Base-by-base conservation (phyloP, 2,888 invertebrate genomes). In the Stegophylla sp. region DNA sequence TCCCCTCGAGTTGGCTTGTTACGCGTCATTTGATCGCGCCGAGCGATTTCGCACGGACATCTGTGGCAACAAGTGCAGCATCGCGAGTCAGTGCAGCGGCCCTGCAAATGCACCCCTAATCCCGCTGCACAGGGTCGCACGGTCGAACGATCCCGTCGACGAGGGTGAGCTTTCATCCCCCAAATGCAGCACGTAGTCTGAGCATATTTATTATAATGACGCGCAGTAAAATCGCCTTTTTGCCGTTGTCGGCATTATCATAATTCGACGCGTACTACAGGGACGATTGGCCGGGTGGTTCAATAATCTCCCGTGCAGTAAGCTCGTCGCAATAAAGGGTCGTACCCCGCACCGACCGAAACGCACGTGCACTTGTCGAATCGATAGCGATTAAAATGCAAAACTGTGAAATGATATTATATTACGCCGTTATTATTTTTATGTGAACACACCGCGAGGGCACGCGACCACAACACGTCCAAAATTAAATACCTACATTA, bases 41-140 rank as follows among this genome's bases (percentile, higher is more conserved):
- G 4, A 61, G 9, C 28, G 15, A 28, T 28, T 61, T 1, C 4
- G 23, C 26, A 26, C 51, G 51, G 61, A 20, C 61, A 15, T 23
- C 61, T 61, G 34, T 34, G 61, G 61, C 61, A 61, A 61, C 61
- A 61, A 61, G 61, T 61, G 61, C 61, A 28, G 23, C 28, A 20
- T 12, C 10, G 2, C 56, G 10, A 5, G 12, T 59, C 26, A 34
- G 34, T 7, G 34, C 59, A 12, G 23, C 23, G 7, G 10, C 26
- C 12, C 23, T 7, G 59, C 23, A 26, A 0, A 13, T 28, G 61
- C 0, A 34, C 7, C 10, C 28, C 12, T 9, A 5, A 1, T 26
- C 23, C 23, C 17, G 17, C 34, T 34, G 34, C 7, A 7, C 7
- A 3, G 61, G 61, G 61, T 12, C 12, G 28, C 61, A 61, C 61